Evolutionary conservation across 2,797 vertebrate species (phyloP).

Genomic region (Champsocephalus gunnari): DNA sequence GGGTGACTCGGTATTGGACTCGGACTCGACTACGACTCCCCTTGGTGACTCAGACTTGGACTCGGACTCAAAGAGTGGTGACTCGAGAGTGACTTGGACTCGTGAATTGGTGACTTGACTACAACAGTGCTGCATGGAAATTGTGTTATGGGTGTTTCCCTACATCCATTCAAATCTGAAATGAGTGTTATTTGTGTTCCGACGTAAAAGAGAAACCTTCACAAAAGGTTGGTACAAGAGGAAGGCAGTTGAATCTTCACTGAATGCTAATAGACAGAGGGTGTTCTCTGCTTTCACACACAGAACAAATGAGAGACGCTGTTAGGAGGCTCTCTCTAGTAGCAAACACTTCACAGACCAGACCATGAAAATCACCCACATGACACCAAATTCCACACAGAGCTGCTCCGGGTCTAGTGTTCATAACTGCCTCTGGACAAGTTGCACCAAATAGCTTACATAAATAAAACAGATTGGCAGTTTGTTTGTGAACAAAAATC

Average conservation of each 20-base stretch:
- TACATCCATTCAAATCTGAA: too few relatives aligned
- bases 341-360: not conserved
- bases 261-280: not conserved
- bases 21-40: too few relatives aligned
- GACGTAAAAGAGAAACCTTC: not conserved
- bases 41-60: too few relatives aligned
- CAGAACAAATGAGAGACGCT: not conserved
- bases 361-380: not conserved
- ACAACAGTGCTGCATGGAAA: too few relatives aligned
- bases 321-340: not conserved
- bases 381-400: not conserved
- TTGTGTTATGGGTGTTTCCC: too few relatives aligned
- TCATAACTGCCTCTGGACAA: not conserved
- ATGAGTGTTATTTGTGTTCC: too few relatives aligned
- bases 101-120: too few relatives aligned
- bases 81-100: too few relatives aligned
- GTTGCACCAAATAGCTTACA: not conserved
- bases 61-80: too few relatives aligned
- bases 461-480: not conserved
- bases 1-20: too few relatives aligned
- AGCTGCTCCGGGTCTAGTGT: not conserved
- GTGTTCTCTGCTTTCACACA: not conserved
- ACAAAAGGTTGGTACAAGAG: not conserved
- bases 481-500: not conserved
- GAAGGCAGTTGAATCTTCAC: not conserved